Evolutionary conservation across 2,797 vertebrate species (phyloP).

Genomic region (Sebastiscus tertius): DNA sequence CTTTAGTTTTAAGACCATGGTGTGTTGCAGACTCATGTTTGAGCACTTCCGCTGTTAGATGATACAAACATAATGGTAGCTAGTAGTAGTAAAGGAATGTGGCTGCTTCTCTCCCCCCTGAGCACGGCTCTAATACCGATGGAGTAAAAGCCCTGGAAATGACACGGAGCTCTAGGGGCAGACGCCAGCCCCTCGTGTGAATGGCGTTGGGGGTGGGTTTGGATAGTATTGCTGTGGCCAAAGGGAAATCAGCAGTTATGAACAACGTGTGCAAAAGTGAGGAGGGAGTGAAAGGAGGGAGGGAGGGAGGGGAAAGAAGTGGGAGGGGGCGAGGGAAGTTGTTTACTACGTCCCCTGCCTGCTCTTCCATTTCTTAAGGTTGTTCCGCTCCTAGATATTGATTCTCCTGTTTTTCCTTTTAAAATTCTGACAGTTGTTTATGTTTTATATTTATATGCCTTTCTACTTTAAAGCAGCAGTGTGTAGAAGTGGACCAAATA

Average conservation of each 20-base stretch:
- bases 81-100: conserved; percentile 58
- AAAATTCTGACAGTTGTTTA: not conserved
- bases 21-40: not conserved
- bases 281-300: conserved; percentile 69
- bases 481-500: no score
- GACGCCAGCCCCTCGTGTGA: conserved; percentile 68
- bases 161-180: conserved; percentile 55
- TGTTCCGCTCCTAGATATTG: conserved; percentile 35
- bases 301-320: conserved; percentile 62
- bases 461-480: not conserved
- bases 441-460: not conserved
- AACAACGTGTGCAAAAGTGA: conserved; percentile 82
- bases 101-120: not conserved
- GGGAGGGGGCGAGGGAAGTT: conserved; percentile 74
- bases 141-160: conserved; percentile 62
- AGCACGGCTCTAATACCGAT: conserved; percentile 28
- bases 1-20: not conserved
- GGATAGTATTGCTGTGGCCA: conserved; percentile 72
- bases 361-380: conserved; percentile 50
- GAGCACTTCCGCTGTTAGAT: not conserved
- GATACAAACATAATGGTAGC: conserved; percentile 13
- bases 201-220: conserved; percentile 64
- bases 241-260: conserved; percentile 82
- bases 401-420: conserved; percentile 5
- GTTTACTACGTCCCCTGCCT: conserved; percentile 77